Evolutionary conservation across 2,113 vertebrate genomes (phyloP), one percentile per base, ranked within the genome.

Genomic region (Ictalurus furcatus): DNA sequence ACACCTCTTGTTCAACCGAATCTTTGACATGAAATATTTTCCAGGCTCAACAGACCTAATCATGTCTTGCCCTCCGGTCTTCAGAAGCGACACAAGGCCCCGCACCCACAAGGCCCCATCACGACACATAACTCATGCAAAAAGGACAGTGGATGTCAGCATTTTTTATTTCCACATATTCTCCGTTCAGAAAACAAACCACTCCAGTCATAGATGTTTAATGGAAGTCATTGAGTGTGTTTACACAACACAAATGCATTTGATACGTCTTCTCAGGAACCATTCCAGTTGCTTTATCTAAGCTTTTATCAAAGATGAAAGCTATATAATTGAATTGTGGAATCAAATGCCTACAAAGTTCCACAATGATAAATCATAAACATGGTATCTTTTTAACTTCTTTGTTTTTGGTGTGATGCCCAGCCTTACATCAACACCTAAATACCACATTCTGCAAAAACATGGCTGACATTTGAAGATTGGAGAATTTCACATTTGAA

Each of bases 171-270:
- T 30, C 79, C 82, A 30, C 59, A 3, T 14, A 44, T 73, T 84
- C 59, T 52, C 48, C 44, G 23, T 30, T 48, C 11, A 84, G 79
- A 80, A 90, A 87, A 79, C 37, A 12, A 90, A 65, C 44, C 87
- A 37, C 58, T 86, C 61, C 44, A 63, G 79, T 63, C 69, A 61
- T 16, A 19, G 34, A 44, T 52, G 79, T 83, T 59, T 59, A 81
- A 19, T 40, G 71, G 58, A 65, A 84, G 87, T 89, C 85, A 25
- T 80, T 89, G 34, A 58, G 17, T 30, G 58, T 87, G 54, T 87
- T 65, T 71, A 54, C 74, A 80, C 65, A 85, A 88, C 23, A 73
- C 61, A 37, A 84, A 89, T 85, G 65, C 40, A 52, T 85, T 87
- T 85, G 85, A 89, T 81, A 61, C 21, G 12, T 28, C 28, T 81